A percentile compares a stretch with the other conserved stretches of the same genome.
phyloP scores from a whole-genome alignment of 2,888 invertebrate genomes.

The Andrena hattorfiana region DNA sequence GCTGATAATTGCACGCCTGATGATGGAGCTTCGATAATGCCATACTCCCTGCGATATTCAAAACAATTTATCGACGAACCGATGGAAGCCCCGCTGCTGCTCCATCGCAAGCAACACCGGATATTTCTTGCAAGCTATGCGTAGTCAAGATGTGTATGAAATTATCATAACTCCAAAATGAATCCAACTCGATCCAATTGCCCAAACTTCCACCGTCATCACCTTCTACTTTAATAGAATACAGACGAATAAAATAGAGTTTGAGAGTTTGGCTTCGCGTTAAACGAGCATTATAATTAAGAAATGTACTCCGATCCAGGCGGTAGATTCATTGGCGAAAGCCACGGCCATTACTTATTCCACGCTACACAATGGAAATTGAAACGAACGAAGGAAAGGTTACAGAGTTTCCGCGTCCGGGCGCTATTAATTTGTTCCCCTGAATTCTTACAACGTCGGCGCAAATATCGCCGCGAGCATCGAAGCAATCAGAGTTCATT shows the following conservation, averaged over 20 bases:
- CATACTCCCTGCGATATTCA: conserved; percentile 32
- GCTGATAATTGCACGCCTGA: conserved; percentile 51
- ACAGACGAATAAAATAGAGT: too few relatives aligned
- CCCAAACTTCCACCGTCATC: too few relatives aligned
- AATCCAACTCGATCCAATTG: too few relatives aligned
- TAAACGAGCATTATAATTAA: too few relatives aligned
- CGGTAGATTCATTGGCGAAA: neutral
- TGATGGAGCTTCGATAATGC: conserved; percentile 45
- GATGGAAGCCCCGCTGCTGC: conserved; percentile 25
- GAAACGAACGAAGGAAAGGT: neutral
- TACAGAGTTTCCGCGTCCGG: neutral
- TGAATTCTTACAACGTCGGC: neutral
- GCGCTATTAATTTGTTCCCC: neutral
- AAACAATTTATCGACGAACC: conserved; percentile 55
- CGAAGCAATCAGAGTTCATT: conserved; percentile 15
- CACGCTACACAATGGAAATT: neutral
- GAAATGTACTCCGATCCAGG: too few relatives aligned
- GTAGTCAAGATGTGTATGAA: too few relatives aligned
- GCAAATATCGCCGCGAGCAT: conserved; percentile 8
- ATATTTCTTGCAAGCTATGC: too few relatives aligned
- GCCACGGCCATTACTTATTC: neutral
- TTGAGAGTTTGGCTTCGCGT: too few relatives aligned
- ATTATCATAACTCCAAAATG: too few relatives aligned
- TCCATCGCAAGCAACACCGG: neutral
- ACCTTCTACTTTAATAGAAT: too few relatives aligned